phyloP scores from a whole-genome alignment of 2,113 vertebrate species.

The cat (Felis catus) region F.catus_Fca126_mat1.0 CM031423.1:19641501-19642000 shows the following conservation, averaged over 20 bases:
- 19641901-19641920: not conserved
- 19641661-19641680: not conserved
- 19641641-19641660: not conserved
- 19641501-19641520: not conserved
- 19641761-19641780: not conserved
- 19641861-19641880: conserved; percentile 52
- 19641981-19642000: conserved; percentile 41
- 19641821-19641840: not conserved
- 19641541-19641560: not conserved
- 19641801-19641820: not conserved
- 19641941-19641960: not conserved
- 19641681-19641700: not conserved
- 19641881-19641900: conserved; percentile 56
- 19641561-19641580: not conserved
- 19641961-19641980: not conserved
- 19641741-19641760: not conserved
- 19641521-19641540: too few species aligned
- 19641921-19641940: not conserved
- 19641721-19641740: not conserved
- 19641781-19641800: not conserved
- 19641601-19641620: not conserved
- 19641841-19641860: not conserved
- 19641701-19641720: not conserved
- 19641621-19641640: not conserved
- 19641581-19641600: not conserved